Evolutionary conservation across 1,140 invertebrate genomes (phyloP), one percentile per base, ranked within the genome.

Genomic region (Cyclina sinensis): DNA sequence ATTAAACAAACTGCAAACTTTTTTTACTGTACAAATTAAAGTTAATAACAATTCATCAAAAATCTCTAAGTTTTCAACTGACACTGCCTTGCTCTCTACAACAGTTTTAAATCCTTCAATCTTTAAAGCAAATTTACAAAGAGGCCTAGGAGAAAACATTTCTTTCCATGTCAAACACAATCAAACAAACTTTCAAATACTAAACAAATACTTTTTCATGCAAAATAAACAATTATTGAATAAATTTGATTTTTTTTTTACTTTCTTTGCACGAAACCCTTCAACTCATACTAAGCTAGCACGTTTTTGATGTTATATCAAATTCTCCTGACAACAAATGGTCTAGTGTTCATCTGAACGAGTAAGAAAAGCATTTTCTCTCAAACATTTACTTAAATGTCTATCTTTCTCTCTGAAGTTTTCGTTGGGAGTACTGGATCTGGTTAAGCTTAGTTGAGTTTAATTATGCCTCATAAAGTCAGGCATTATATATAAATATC

Each of bases 71-170:
- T 27, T 70, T n/a, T 43, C 65, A 46, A 18, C 11, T 51, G 46
- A 16, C 74, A 7, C 21, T 32, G 48, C 48, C 46, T 37, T 7
- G 65, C 65, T 35, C 65, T n/a, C 32, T 70, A 37, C 18, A 32
- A n/a, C 27, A 21, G 32, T 37, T 37, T 21, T 30, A 70, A 70
- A 70, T 48, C 46, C 30, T 54, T 78, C 48, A 84, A 84, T 84
- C 82, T 51, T 51, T 30, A 73, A 37, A 84, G 32, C 82, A 84
- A 48, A 84, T 84, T 84, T 84, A 84, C 82, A 73, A 35, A 68
- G 54, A 30, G 82, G n/a, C 82, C 32, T 48, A 11, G 12, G 24
- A 54, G 51, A 54, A 70, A 73, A 27, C 27, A 39, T n/a, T 70
- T 73, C 43, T 21, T 11, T 16, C 27, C 46, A 84, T 54, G 14